Evolutionary conservation across 2,888 invertebrate genomes (phyloP), one percentile per base, ranked within the genome.

Genomic region (Pristionchus arcanus): DNA sequence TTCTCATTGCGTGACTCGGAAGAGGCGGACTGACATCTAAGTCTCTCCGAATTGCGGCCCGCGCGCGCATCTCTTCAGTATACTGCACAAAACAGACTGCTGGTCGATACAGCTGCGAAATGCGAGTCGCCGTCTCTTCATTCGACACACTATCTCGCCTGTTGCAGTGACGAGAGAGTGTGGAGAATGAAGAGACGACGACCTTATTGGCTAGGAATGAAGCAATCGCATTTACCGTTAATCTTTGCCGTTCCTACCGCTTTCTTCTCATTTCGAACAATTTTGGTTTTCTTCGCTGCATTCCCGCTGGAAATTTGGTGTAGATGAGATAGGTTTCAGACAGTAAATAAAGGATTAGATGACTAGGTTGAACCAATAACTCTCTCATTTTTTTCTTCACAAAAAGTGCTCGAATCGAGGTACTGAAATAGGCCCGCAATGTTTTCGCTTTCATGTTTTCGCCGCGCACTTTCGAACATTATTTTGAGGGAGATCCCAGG

Each of bases 1-100:
- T 81, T 81, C 49, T 53, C 81, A 81, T 81, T 81, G 81, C 81
- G 81, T 81, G 81, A 81, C 81, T 81, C 49, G 81, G 81, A 28
- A 81, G 49, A 34, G 81, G 81, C 49, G 49, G 81, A 81, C 31
- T 15, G 25, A 4, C 74, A 21, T 31, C 34, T 11, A 25, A 37
- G 16, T 42, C 21, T 25, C 37, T 74, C 21, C 1, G 31, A 74
- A 71, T 71, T 71, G 68, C n/a, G 66, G 25, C 25, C n/a, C 55
- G 55, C 59, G 59, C 63, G 63, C 63, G 63, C 63, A 63, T 63
- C 63, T 63, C n/a, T 63, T 25, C n/a, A 25, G 11, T n/a, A 63
- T 2, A n/a, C 25, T 25, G 63, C 63, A 63, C 25, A 21, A 63
- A 21, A 63, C 25, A 63, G 63, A 63, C 11, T 63, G 11, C 55